Conservation (phyloP, 2,888 invertebrate genomes). For the Blomia tropicalis region DNA sequence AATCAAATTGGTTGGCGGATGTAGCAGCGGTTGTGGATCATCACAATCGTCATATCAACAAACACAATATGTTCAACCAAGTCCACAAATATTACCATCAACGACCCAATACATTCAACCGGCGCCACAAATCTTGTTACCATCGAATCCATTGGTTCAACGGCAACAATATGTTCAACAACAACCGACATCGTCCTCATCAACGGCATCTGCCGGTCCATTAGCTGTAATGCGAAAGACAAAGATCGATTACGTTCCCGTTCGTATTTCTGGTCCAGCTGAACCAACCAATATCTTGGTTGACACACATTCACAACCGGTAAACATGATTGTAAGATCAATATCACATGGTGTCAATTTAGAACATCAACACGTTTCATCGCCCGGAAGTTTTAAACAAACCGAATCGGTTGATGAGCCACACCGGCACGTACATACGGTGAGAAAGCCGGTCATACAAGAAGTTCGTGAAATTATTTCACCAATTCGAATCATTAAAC, state of each 20-base stretch:
- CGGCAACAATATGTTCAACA: too few relatives aligned
- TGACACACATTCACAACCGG: neutral
- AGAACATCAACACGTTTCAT: neutral
- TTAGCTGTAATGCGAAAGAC: neutral
- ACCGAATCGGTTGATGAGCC: conserved; percentile 4
- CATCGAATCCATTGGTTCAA: too few relatives aligned
- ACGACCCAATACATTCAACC: too few relatives aligned
- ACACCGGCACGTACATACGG: neutral
- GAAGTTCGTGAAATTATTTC: conserved; percentile 9
- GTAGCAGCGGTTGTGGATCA: neutral
- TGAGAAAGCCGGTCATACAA: neutral
- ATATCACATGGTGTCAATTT: neutral
- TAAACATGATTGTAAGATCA: neutral
- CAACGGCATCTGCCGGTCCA: too few relatives aligned
- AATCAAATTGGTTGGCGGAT: neutral
- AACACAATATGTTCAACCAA: too few relatives aligned
- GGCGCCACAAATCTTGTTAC: neutral
- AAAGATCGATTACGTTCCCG: neutral
- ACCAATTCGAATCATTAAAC: neutral
- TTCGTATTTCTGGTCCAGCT: neutral
- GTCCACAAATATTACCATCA: too few relatives aligned
- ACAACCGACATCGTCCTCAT: too few relatives aligned
- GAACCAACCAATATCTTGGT: conserved; percentile 6
- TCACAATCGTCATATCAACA: too few relatives aligned
- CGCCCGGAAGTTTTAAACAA: neutral